Evolutionary conservation across 1,140 invertebrate species (phyloP).

Genomic region (Drosophila parabipectinata): DNA sequence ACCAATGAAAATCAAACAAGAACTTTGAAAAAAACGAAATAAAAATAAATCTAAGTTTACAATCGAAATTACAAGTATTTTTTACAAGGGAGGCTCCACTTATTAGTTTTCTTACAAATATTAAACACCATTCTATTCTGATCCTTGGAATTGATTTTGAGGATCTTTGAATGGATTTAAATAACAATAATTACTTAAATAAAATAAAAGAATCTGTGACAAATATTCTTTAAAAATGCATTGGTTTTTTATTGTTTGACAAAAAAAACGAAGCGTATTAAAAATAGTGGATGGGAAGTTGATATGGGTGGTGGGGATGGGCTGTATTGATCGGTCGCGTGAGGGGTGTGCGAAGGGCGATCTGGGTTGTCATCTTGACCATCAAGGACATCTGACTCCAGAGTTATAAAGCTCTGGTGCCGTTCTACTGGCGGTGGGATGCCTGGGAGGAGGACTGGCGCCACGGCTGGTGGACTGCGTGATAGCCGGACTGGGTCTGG

Average conservation of each 20-base stretch:
- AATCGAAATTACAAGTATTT: conserved; percentile 8
- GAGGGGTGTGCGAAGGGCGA: conserved; percentile 5
- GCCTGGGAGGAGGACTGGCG: conserved; percentile 8
- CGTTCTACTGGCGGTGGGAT: not conserved
- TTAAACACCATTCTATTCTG: too few species aligned
- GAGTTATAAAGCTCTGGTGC: not conserved
- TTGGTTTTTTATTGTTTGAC: not conserved
- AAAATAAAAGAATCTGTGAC: not conserved
- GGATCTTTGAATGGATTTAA: not conserved
- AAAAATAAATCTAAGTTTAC: conserved; percentile 50
- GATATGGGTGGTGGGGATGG: not conserved
- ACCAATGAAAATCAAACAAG: not conserved
- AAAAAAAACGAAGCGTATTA: conserved; percentile 5
- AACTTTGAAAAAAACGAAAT: conserved; percentile 19
- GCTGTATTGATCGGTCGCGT: conserved; percentile 1
- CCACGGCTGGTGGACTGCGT: conserved; percentile 65
- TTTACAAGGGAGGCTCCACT: not conserved
- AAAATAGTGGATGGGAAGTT: not conserved
- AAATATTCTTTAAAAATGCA: conserved; percentile 1
- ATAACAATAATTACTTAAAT: not conserved
- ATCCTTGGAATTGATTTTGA: too few species aligned
- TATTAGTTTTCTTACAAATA: not conserved
- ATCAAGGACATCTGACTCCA: not conserved
- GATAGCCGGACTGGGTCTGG: conserved; percentile 68
- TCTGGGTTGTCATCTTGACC: conserved; percentile 4